Percentiles rank a stretch among this genome's conserved stretches.
These are phyloP conservation scores for Platyscapa corneri DNA, from an alignment of 1,140 invertebrate genomes.

Conservation along the genomic window DNA sequence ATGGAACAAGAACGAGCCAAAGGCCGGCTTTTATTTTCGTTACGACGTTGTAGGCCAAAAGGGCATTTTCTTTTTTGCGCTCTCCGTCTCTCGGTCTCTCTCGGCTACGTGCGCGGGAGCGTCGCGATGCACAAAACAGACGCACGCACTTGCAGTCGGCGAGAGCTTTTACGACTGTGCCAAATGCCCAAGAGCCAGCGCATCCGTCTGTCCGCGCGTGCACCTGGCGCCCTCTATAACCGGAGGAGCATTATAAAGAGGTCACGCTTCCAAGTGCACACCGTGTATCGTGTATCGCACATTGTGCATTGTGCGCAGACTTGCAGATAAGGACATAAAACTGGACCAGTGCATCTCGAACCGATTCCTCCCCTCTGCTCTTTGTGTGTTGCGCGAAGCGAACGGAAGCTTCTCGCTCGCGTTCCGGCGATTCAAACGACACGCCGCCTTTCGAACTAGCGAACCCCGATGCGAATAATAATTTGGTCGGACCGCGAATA, in stretches of 20 bases:
- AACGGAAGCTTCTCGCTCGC: too few relatives aligned
- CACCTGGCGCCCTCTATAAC: neutral
- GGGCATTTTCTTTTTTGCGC: neutral
- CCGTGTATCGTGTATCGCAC: too few relatives aligned
- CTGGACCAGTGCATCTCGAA: neutral
- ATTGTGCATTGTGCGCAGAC: too few relatives aligned
- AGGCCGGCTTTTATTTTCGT: neutral
- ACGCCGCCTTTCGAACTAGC: too few relatives aligned
- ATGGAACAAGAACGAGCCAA: neutral
- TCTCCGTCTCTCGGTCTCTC: neutral
- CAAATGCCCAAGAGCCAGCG: neutral
- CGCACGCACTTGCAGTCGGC: too few relatives aligned
- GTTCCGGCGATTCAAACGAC: too few relatives aligned
- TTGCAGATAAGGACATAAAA: neutral
- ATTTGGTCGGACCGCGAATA: too few relatives aligned
- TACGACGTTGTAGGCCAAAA: neutral
- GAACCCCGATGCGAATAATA: too few relatives aligned
- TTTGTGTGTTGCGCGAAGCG: too few relatives aligned
- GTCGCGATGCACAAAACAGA: too few relatives aligned
- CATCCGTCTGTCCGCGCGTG: neutral
- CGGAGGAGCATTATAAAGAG: slow-evolving; percentile 14
- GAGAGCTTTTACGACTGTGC: slow-evolving; percentile 19
- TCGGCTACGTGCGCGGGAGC: neutral
- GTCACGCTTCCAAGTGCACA: neutral
- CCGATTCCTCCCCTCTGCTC: neutral